Conservation (phyloP, 2,888 invertebrate genomes). For the Cryptosula pallasiana region DNA sequence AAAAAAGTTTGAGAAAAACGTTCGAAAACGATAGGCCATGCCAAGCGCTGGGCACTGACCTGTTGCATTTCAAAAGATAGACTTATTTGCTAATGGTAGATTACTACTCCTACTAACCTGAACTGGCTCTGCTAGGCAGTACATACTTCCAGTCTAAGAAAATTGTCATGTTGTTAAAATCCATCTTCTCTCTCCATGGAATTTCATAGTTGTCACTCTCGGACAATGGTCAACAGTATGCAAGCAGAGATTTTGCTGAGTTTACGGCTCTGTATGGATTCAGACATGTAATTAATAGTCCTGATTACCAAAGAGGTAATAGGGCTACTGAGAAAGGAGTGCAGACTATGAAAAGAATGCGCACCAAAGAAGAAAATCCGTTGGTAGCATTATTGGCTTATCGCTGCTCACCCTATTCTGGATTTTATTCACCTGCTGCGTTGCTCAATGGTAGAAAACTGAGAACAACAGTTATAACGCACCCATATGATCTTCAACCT, state of each 20-base stretch:
- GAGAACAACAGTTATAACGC: slow-evolving; percentile 31
- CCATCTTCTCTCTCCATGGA: slow-evolving; percentile 30
- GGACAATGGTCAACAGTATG: slow-evolving; percentile 29
- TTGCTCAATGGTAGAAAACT: slow-evolving; percentile 35
- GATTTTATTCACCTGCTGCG: slow-evolving; percentile 36
- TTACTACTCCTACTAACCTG: slow-evolving; percentile 26
- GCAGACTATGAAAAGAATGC: slow-evolving; percentile 29
- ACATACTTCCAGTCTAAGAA: slow-evolving; percentile 24
- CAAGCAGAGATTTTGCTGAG: slow-evolving; percentile 26
- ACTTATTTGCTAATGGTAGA: slow-evolving; percentile 25
- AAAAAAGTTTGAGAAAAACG: no score
- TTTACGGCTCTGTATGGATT: slow-evolving; percentile 30
- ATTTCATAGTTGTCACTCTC: slow-evolving; percentile 28
- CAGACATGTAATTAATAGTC: slow-evolving; percentile 28
- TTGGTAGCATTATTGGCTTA: slow-evolving; percentile 34
- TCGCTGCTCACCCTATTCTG: slow-evolving; percentile 32
- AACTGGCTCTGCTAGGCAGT: slow-evolving; percentile 18
- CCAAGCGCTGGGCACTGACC: slow-evolving; percentile 25
- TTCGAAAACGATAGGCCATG: slow-evolving; percentile 26
- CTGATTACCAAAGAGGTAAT: slow-evolving; percentile 29
- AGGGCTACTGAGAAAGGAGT: slow-evolving; percentile 29
- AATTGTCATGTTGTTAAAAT: slow-evolving; percentile 30
- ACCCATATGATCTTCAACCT: slow-evolving; percentile 26
- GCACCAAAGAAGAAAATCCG: slow-evolving; percentile 34
- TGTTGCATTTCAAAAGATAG: slow-evolving; percentile 25